phyloP scores from a whole-genome alignment of 2,797 vertebrate genomes.

The Arrhamphus sclerolepis region DNA sequence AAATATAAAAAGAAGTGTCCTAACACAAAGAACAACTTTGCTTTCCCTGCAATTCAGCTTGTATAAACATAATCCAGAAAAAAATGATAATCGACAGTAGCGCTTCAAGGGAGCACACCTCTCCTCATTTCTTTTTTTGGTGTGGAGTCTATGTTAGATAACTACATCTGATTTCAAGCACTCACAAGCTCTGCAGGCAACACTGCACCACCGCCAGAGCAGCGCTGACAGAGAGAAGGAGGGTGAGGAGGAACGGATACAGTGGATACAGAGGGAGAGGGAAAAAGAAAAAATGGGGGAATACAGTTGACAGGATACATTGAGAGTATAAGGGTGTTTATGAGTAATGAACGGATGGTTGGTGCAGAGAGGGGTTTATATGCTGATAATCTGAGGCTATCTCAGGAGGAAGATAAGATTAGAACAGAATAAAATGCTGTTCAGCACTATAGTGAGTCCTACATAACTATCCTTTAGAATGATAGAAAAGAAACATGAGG shows the following conservation, averaged over 20 bases:
- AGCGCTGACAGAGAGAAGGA: slow-evolving; percentile 44
- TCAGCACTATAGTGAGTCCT: slow-evolving; percentile 27
- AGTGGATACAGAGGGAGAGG: slow-evolving; percentile 16
- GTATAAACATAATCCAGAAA: slow-evolving; percentile 27
- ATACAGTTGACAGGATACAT: slow-evolving; percentile 48
- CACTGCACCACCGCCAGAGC: slow-evolving; percentile 71
- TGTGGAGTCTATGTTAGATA: slow-evolving; percentile 65
- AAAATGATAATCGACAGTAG: slow-evolving; percentile 30
- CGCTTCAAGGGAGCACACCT: slow-evolving; percentile 49
- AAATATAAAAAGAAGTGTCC: slow-evolving; percentile 43
- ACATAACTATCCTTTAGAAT: slow-evolving; percentile 15
- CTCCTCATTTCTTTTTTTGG: slow-evolving; percentile 38
- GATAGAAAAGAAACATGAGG: slow-evolving; percentile 33
- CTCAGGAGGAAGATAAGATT: slow-evolving; percentile 63
- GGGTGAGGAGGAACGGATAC: slow-evolving; percentile 42
- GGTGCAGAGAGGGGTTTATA: slow-evolving; percentile 41
- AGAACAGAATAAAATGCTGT: slow-evolving; percentile 60
- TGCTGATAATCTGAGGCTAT: slow-evolving; percentile 47
- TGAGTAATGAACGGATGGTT: slow-evolving; percentile 45
- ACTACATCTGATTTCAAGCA: slow-evolving; percentile 69
- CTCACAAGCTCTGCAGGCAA: slow-evolving; percentile 66
- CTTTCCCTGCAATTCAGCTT: slow-evolving; percentile 33
- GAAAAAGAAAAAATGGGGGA: slow-evolving; percentile 3
- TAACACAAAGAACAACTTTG: slow-evolving; percentile 38
- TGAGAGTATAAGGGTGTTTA: slow-evolving; percentile 53